These are phyloP conservation scores for Pegea sp. DNA, from an alignment of 23 tunicate genomes.

Conservation along the genomic window DNA sequence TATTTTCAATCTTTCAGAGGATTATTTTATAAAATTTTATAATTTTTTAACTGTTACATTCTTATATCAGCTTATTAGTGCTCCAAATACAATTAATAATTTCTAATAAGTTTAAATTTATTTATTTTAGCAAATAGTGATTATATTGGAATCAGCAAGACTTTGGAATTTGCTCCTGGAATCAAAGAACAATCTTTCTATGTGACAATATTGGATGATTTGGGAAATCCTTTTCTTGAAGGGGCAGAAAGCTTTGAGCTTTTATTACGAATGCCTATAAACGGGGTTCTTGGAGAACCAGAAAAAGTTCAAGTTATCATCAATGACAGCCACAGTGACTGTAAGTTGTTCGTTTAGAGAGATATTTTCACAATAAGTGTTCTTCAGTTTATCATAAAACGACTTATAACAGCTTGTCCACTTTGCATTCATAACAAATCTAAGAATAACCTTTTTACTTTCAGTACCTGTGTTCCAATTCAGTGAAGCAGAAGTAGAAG, in stretches of 20 bases:
- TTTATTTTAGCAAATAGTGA: constrained; percentile 42
- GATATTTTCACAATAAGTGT: neutral
- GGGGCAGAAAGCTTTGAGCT: constrained; percentile 82
- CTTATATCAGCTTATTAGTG: no score
- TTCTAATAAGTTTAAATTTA: no score
- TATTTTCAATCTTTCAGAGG: no score
- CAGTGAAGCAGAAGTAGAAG: constrained; percentile 27
- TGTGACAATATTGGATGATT: constrained; percentile 71
- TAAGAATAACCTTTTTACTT: neutral
- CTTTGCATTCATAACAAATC: no score
- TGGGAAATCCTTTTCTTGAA: constrained; percentile 84
- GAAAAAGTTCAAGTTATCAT: constrained; percentile 28
- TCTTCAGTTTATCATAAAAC: neutral
- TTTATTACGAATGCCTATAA: constrained; percentile 49
- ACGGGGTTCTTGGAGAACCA: constrained; percentile 75
- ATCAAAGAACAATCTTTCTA: constrained; percentile 44
- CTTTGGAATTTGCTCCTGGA: constrained; percentile 74
- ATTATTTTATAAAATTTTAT: no score
- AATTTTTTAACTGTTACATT: no score
- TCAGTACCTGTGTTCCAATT: constrained; percentile 80
- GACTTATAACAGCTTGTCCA: neutral
- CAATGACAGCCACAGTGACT: constrained; percentile 57
- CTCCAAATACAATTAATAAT: no score
- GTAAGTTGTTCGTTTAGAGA: constrained; percentile 25
- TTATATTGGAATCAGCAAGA: constrained; percentile 84